Conservation (phyloP, 2,797 vertebrate genomes). For the Poecilia picta region DNA sequence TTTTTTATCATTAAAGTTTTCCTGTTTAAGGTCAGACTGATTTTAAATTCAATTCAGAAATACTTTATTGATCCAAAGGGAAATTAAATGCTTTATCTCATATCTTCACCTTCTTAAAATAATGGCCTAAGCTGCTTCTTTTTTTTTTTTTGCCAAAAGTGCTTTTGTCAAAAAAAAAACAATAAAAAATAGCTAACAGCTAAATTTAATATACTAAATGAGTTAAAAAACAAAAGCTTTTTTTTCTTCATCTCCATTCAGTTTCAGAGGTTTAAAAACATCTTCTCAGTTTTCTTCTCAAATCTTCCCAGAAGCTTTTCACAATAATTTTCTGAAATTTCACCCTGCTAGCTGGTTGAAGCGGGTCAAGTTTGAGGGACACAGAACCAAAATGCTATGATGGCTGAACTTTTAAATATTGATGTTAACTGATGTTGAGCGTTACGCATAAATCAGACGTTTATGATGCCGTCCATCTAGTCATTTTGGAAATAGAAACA, state of each 20-base stretch:
- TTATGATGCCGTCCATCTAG: neutral
- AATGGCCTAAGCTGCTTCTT: too few relatives aligned
- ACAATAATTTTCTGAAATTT: neutral
- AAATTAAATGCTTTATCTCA: neutral
- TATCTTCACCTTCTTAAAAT: too few relatives aligned
- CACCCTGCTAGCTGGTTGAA: neutral
- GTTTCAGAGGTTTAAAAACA: neutral
- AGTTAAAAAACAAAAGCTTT: neutral
- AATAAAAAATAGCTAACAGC: too few relatives aligned
- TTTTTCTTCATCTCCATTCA: neutral
- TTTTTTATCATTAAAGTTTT: neutral
- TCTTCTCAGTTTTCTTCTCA: neutral
- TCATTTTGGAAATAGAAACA: neutral
- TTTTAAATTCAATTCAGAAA: neutral
- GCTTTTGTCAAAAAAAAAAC: neutral
- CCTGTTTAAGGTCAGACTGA: neutral
- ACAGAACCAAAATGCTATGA: neutral
- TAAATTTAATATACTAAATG: neutral
- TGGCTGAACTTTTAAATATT: neutral
- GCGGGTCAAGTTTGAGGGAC: neutral
- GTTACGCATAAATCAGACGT: neutral
- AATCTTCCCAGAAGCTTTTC: neutral
- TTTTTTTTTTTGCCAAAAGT: neutral
- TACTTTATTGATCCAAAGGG: neutral
- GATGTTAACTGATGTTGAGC: neutral